Conservation (phyloP, 1,140 invertebrate species). For the Oscheius sp. region DNA sequence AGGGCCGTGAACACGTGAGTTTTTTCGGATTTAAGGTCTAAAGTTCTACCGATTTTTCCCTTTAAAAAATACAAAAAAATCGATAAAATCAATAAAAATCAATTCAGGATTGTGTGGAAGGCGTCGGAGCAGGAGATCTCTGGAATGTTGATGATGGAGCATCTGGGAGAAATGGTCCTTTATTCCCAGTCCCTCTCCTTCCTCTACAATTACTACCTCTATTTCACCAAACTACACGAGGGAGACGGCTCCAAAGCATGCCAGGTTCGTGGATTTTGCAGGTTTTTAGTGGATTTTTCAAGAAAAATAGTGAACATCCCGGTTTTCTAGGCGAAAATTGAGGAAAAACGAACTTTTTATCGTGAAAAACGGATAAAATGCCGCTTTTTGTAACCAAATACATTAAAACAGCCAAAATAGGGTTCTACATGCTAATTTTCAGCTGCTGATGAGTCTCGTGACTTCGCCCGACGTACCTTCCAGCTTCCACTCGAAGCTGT, state of each 20-base stretch:
- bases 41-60: not conserved
- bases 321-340: not conserved
- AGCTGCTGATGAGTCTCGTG: constrained; percentile 1
- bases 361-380: no score
- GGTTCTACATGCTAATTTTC: not conserved
- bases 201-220: constrained; percentile 19
- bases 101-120: not conserved
- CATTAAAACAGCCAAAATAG: no score
- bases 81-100: not conserved
- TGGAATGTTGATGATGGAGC: not conserved
- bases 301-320: not conserved
- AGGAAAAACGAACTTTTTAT: no score
- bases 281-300: not conserved
- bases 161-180: constrained; percentile 9
- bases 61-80: not conserved
- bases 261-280: not conserved
- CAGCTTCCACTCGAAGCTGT: not conserved
- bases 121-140: constrained; percentile 15
- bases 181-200: constrained; percentile 4
- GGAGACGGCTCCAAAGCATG: not conserved
- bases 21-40: not conserved
- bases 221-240: not conserved
- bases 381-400: no score
- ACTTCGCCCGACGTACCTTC: not conserved
- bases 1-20: not conserved